phyloP scores from a whole-genome alignment of 1,140 invertebrate species.

The Diorhabda sublineata region DNA sequence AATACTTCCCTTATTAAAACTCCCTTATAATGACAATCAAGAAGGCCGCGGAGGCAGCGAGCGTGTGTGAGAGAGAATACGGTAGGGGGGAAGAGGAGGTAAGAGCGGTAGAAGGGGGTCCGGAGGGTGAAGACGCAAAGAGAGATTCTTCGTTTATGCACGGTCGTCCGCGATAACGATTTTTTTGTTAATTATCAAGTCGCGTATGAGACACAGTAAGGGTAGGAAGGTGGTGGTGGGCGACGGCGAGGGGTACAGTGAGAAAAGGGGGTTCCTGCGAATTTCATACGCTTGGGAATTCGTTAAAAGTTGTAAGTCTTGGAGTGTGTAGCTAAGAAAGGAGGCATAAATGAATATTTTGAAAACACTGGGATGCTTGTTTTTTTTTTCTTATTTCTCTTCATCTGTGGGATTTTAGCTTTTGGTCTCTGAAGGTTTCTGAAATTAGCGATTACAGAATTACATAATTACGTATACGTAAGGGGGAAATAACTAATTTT shows the following conservation, averaged over 20 bases:
- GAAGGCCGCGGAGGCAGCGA: conserved; percentile 34
- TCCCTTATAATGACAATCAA: conserved; percentile 49
- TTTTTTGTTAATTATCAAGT: conserved; percentile 51
- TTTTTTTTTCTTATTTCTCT: conserved; percentile 1
- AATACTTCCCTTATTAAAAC: conserved; percentile 50
- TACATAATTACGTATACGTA: too few relatives aligned
- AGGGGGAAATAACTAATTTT: too few relatives aligned
- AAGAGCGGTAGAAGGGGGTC: conserved; percentile 15
- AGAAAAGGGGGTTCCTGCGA: conserved; percentile 30
- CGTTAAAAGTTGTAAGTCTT: conserved; percentile 32
- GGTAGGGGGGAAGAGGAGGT: conserved; percentile 26
- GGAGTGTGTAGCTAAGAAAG: conserved; percentile 17
- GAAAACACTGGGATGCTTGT: conserved; percentile 12
- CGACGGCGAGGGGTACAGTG: conserved; percentile 12
- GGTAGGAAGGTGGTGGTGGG: conserved; percentile 23
- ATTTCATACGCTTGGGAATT: conserved; percentile 36
- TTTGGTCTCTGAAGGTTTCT: background rate
- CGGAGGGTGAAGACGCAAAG: conserved; percentile 19
- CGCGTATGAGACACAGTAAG: conserved; percentile 45
- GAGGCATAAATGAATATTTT: conserved; percentile 21
- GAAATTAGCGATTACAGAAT: conserved; percentile 1
- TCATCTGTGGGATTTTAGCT: background rate
- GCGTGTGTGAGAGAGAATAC: conserved; percentile 25
- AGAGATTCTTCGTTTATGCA: conserved; percentile 46
- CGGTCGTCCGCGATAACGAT: conserved; percentile 48